These are phyloP conservation scores for Callopanchax toddi DNA, from an alignment of 2,113 vertebrate species.

Conservation along the genomic window DNA sequence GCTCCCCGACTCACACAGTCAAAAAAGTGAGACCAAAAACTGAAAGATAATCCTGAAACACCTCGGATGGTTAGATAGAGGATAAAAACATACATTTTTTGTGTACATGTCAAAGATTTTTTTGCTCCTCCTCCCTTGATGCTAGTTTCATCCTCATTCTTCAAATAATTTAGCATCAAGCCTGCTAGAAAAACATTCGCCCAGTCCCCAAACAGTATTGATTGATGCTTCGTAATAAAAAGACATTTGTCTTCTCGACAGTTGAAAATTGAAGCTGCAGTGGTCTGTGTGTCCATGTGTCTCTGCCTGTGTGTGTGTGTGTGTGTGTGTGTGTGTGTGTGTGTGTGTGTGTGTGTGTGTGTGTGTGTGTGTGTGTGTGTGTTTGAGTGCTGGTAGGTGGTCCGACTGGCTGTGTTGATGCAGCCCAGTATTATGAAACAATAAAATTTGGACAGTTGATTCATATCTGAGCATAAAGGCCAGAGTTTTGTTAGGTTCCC, in stretches of 20 bases:
- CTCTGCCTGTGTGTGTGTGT: conserved; percentile 8
- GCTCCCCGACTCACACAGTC: conserved; percentile 23
- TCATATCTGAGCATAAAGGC: conserved; percentile 70
- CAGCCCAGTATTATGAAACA: conserved; percentile 67
- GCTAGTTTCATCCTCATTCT: conserved; percentile 38
- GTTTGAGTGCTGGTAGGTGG: conserved; percentile 28
- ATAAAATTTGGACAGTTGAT: conserved; percentile 74
- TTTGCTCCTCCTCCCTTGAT: neutral
- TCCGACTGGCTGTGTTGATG: conserved; percentile 37
- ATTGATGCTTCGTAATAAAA: conserved; percentile 71
- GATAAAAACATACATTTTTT: neutral
- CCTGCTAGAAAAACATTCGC: conserved; percentile 24
- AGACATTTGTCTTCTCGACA: conserved; percentile 69
- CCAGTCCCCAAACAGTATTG: conserved; percentile 54
- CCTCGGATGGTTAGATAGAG: neutral
- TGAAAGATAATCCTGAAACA: neutral
- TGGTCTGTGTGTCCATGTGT: conserved; percentile 27
- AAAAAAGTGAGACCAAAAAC: neutral
- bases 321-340: conserved; percentile 1
- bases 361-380: neutral
- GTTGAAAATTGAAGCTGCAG: conserved; percentile 62
- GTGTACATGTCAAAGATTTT: neutral
- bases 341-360: conserved; percentile 11
- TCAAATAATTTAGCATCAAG: conserved; percentile 47
- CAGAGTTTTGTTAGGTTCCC: conserved; percentile 69